Evolutionary conservation across 2,888 invertebrate species (phyloP), one percentile per base, ranked within the genome.

Genomic region (Limenitis camilla): DNA sequence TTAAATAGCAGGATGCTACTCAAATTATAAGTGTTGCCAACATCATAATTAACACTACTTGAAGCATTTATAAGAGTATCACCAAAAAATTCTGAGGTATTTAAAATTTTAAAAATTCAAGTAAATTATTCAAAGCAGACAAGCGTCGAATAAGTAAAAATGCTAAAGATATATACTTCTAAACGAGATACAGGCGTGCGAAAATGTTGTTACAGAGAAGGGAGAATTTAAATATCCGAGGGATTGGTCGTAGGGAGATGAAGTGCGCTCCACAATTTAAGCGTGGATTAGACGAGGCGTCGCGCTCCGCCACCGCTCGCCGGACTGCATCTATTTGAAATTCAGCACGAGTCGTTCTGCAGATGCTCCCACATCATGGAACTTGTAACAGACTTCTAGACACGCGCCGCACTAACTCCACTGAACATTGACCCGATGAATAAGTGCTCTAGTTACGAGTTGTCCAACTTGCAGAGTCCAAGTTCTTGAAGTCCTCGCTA

Each of bases 301-400:
- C 19, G 19, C 19, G 19, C 19, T 19, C 19, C 19, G 19, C 19
- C 19, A 19, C 19, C 19, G 19, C 19, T 19, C 19, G 53, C 51
- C 9, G 53, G 56, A 55, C 58, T 54, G 54, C 55, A 51, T 6
- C 61, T 60, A 48, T 52, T 65, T 64, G 58, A 58, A 51, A 66
- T 66, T 63, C 65, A 60, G 52, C 36, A 39, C 40, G 57, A 40
- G 60, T 55, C 39, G 41, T 38, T 40, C 49, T 44, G 35, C 55
- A 55, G 51, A 40, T 42, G 50, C 42, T 42, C 40, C 52, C 49
- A 53, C 59, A 53, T 58, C 59, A 61, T 49, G 61, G 52, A 59
- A 59, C 61, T 63, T 59, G 60, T 53, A 58, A 58, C 30, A 8
- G 58, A 59, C 59, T 61, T 57, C 55, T 38, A 56, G 65, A 61